Base-by-base conservation (phyloP, 2,113 vertebrate species). In the Coracopsis vasa region DNA sequence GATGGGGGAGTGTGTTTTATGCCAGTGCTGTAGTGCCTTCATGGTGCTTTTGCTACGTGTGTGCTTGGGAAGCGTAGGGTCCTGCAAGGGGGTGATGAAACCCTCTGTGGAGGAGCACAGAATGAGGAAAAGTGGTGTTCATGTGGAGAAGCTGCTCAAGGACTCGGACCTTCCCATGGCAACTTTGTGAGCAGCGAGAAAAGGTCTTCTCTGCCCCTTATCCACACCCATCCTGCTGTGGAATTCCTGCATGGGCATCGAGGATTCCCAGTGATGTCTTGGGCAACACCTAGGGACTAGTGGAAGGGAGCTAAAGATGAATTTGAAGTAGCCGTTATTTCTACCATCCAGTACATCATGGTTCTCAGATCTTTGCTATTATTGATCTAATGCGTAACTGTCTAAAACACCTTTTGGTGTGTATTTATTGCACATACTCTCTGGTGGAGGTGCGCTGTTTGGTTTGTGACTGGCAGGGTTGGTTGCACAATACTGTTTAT, bases 341-440 rank as follows among this genome's bases (percentile, higher is more conserved):
- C 71, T 25, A 80, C 18, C 14, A 60, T 19, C 33, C 48, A 48
- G 19, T 19, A 19, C 41, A 2, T 54, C 33, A 7, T 0, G 0
- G 24, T 66, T 81, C 65, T 84, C 67, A 25, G 50, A 12, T 31
- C 8, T 83, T 84, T 92, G 9, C 13, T 64, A 1, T 64, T 80
- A 33, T 39, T 33, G 16, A 44, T 67, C 20, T 81, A 65, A 72
- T 13, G 17, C 8, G 1, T 50, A 28, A 58, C 18, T 66, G 35
- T 54, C 60, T 79, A 92, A 75, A 85, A 61, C 37, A 3, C n/a
- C 7, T 81, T 88, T 45, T 39, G 47, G 33, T 60, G 23, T 73
- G 23, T 42, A 3, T 93, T 66, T 54, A 17, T 84, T 80, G 23
- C 39, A 7, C 2, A 1, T 39, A 56, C 9, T 45, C 45, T 61